Evolutionary conservation across 2,888 invertebrate genomes (phyloP), one percentile per base, ranked within the genome.

Genomic region (Nycteola revayana): DNA sequence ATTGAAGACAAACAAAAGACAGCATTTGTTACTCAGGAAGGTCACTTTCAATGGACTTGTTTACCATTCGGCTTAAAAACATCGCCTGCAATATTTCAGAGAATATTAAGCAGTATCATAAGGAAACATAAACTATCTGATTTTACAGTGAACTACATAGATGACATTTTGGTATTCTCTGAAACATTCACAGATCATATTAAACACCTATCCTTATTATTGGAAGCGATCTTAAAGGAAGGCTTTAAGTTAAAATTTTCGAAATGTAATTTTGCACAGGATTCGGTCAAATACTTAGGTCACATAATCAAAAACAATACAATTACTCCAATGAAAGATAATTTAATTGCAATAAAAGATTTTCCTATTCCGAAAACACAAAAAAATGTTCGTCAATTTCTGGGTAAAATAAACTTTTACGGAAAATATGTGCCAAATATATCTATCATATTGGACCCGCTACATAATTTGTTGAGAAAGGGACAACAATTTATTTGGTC

Each of bases 111-210:
- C 23, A 33, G 23, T 17, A 27, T 33, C 14, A 9, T 33, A 17
- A 10, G 33, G 17, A 33, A 33, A 7, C 23, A 27, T 22, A 33
- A 33, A 3, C 33, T 33, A 3, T 8, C 21, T 10, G 32, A 23
- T 7, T 27, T 22, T 11, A 10, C 32, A 9, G 31, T 31, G 8
- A 7, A 5, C 9, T 31, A 7, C 20, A 31, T 31, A 2, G 31
- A 31, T 25, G 32, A 32, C 14, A 32, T 32, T n/a, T 14, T 32
- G 6, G 1, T 26, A 14, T 18, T 18, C 18, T 18, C 18, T 5
- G 4, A 18, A 18, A 18, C 3, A 5, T 18, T 18, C 6, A 18
- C 18, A 18, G 4, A 18, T 3, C 18, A 18, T 18, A 18, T 18
- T 5, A 3, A 18, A 6, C 18, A 18, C 6, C 18, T 18, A 5